These are phyloP conservation scores for Bombus cullumanus DNA, from an alignment of 1,140 invertebrate species.

Conservation along the genomic window DNA sequence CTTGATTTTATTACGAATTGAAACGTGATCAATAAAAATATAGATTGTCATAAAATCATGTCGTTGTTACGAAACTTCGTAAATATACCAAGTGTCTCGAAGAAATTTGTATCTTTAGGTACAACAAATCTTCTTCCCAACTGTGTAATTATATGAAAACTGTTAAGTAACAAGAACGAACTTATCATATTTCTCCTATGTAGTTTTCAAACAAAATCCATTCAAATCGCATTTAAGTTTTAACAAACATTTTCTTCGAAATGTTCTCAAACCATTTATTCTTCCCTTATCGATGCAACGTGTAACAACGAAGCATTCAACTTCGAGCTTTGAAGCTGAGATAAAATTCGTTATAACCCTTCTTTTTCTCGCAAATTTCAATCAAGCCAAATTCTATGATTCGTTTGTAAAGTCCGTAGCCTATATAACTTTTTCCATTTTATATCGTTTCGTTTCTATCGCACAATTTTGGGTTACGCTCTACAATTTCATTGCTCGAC, in stretches of 20 bases:
- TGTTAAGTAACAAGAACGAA: neutral
- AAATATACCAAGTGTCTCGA: neutral
- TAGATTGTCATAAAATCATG: neutral
- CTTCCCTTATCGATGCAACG: neutral
- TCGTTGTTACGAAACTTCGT: neutral
- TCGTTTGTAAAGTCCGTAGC: neutral
- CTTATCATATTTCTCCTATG: neutral
- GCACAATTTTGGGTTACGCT: neutral
- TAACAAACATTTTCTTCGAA: neutral
- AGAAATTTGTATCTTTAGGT: too few relatives aligned
- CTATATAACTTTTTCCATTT: neutral
- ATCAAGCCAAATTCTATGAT: neutral
- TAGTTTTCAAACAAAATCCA: neutral
- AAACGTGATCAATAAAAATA: too few relatives aligned
- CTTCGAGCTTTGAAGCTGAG: neutral
- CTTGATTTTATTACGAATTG: neutral
- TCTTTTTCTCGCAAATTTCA: neutral
- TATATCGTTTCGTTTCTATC: neutral
- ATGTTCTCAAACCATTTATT: neutral
- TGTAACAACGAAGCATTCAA: neutral
- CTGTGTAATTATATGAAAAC: too few relatives aligned
- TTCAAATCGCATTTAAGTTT: neutral
- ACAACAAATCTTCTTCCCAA: too few relatives aligned
- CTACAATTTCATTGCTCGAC: neutral
- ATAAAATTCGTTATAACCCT: too few relatives aligned